Evolutionary conservation across 2,113 vertebrate genomes (phyloP), one percentile per base, ranked within the genome.

Genomic region (Pipa parva): DNA sequence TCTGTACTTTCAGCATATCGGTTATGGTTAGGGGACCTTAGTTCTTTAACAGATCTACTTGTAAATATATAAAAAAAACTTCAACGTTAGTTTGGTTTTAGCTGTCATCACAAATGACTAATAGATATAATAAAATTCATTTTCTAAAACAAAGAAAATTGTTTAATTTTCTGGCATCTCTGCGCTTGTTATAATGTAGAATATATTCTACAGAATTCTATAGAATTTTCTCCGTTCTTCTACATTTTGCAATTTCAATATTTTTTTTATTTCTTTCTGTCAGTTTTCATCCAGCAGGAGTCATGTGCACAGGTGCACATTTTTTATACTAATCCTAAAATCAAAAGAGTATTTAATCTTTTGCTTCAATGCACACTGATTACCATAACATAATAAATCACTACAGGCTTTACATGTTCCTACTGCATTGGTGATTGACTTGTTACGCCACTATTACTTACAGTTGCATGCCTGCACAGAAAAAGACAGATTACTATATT

Each of bases 331-430:
- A 27, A 64, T 64, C 63, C 54, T n/a, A 45, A 64, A 55, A 64
- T 64, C 50, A 42, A 29, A 25, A 45, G 33, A 64, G 36, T 64
- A 64, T 64, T 55, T 64, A 28, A 56, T 64, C 24, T 64, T 55
- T 64, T 64, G 50, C 63, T 64, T 64, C 63, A 64, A 45, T 64
- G 63, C 51, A 64, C 50, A 42, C 63, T 55, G 22, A 64, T 64
- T 64, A 55, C 36, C 63, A 64, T 64, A 56, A 64, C 46, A 36
- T 64, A 64, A 64, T 64, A 64, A 64, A 64, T 64, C 50, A 55
- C 63, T 45, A 42, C 51, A 55, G 36, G 51, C 50, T 63, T 64
- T 54, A 63, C 37, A 63, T 63, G 62, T 52, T 64, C 49, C 62
- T 64, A 50, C 62, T 39, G 33, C 50, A 42, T 64, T 64, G 21